Conservation (phyloP, 1,140 invertebrate genomes). For the Brachionus plicatilis region DNA sequence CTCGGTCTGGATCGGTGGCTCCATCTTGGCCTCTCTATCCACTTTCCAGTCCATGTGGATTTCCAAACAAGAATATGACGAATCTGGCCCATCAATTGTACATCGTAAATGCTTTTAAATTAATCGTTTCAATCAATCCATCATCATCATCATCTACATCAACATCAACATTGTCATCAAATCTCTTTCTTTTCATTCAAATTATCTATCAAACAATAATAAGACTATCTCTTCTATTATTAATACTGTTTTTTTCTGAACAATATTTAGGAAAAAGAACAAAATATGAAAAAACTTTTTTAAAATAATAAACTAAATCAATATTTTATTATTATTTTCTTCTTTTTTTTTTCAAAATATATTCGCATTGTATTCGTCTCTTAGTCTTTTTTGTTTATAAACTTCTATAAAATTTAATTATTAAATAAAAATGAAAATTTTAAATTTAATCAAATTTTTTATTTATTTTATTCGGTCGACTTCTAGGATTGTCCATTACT, state of each 20-base stretch:
- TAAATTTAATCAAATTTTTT: neutral
- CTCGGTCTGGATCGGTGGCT: constrained; percentile 55
- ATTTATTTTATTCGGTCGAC: neutral
- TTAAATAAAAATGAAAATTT: neutral
- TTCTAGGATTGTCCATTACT: no score
- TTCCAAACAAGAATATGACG: constrained; percentile 89
- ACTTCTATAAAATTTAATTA: neutral
- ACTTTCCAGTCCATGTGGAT: constrained; percentile 69
- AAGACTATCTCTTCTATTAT: no score
- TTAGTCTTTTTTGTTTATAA: neutral
- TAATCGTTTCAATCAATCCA: neutral
- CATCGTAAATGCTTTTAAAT: constrained; percentile 88
- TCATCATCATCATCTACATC: neutral
- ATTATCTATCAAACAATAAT: no score
- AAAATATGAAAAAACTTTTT: neutral
- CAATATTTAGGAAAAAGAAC: neutral
- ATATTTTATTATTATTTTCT: neutral
- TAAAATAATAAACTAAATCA: neutral
- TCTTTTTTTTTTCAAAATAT: neutral
- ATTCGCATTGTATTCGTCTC: neutral
- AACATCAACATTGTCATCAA: no score
- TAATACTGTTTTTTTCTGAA: no score
- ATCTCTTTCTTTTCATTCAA: no score
- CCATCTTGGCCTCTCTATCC: constrained; percentile 60
- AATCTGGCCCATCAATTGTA: constrained; percentile 84